Evolutionary conservation across 2,113 vertebrate species (phyloP), one percentile per base, ranked within the genome.

Genomic region (Callospermophilus lateralis): DNA sequence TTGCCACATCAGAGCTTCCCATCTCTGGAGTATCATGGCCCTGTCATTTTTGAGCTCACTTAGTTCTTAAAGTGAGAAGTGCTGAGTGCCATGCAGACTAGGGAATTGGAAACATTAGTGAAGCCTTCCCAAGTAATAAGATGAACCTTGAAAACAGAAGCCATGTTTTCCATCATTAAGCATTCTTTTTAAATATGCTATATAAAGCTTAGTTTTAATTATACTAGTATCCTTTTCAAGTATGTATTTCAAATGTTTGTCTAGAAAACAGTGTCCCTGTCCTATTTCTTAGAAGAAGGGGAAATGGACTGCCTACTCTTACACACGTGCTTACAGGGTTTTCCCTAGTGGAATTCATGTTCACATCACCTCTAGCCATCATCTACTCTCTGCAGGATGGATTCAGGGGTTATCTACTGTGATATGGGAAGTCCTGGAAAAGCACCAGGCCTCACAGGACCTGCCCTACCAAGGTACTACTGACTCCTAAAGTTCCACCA

Each of bases 11-110:
- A 16, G 19, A 67, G 9, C 76, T 77, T 53, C 16, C 42, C 30
- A 1, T 68, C 51, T 83, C 6, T 81, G 0, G 42, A 8, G 13
- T 48, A 22, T 81, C 4, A 6, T 9, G 20, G 28, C 20, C 6
- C 68, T 90, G 89, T 67, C 65, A 26, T 68, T 85, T 45, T n/a
- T 39, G 53, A 81, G 55, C 37, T 73, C 30, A 79, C 37, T 26
- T 19, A 51, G 51, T 94, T 77, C 76, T 65, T 74, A 28, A 88
- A 39, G 77, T n/a, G 48, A 81, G 26, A 19, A 91, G 55, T 30
- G 37, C 39, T 9, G 22, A 85, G 11, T 70, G 22, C 48, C 6
- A 1, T 30, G 81, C 34, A 53, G 19, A 45, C 61, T 34, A 7
- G 39, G 81, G 68, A 37, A 61, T 81, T 37, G 88, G 30, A 81